Evolutionary conservation across 1,140 invertebrate genomes (phyloP), one percentile per base, ranked within the genome.

Genomic region (Notospermus geniculatus): DNA sequence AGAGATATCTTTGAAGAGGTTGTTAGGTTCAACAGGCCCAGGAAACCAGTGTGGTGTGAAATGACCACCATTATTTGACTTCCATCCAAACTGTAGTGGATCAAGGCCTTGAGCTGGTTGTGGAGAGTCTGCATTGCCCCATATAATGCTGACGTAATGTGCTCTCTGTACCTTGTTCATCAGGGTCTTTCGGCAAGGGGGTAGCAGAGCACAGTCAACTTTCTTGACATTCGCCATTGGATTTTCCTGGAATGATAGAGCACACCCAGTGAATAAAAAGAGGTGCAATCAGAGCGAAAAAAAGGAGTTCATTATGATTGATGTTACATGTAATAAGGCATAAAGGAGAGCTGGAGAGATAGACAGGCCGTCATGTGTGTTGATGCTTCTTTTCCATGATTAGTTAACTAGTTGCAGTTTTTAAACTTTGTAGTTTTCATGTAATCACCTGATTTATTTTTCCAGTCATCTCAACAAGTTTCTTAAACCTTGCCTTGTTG

Each of bases 381-480:
- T 36, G 32, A 15, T 4, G 17, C 54, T 55, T 55, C 7, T 23
- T 23, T 55, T 55, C 9, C 7, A 23, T 5, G 28, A n/a, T 55
- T 7, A 13, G n/a, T 55, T 23, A 22, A 30, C 17, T 55, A 23
- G 13, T 22, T 55, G 28, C n/a, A 23, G 7, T 27, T n/a, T 55
- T 13, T 9, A 55, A 27, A 5, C 27, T 7, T 36, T 36, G 5
- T 55, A 27, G 27, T 23, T 2, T 23, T 23, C 19, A 22, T 23
- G 2, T 56, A 11, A 29, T 19, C 32, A 57, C 56, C 56, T 57
- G 29, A 22, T 57, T 29, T 5, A 55, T 25, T 29, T 55, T 55
- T 55, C 54, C 54, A 4, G 56, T 57, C 56, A 57, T 57, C 22
- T 57, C 2, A 41, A 57, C 32, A 2, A 57, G 27, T 36, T 27